phyloP scores from a whole-genome alignment of 2,113 vertebrate species.

The Sciurus niger region DNA sequence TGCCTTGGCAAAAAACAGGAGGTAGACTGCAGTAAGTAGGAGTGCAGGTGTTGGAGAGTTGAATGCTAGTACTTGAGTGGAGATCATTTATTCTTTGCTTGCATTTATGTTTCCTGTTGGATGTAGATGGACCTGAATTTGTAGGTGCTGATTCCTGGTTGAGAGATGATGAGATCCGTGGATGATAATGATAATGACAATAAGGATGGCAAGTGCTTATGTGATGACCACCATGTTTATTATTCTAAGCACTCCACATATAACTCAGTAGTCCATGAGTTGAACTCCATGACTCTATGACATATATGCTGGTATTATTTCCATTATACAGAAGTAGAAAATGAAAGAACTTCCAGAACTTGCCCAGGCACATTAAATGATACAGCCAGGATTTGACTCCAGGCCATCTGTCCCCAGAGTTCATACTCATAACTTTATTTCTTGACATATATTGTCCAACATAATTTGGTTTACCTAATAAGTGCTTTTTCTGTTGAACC shows the following conservation, averaged over 20 bases:
- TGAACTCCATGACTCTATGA: not conserved
- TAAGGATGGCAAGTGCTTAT: not conserved
- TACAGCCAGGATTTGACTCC: conserved; percentile 41
- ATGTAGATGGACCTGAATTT: not conserved
- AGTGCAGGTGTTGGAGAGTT: not conserved
- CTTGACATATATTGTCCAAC: conserved; percentile 5
- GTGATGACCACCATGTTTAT: not conserved
- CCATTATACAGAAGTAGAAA: conserved; percentile 13
- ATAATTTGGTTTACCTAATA: conserved; percentile 27
- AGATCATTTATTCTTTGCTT: conserved; percentile 4
- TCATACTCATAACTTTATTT: conserved; percentile 18
- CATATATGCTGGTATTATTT: not conserved
- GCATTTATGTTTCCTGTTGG: conserved; percentile 1
- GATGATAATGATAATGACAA: not conserved
- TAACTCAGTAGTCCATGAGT: not conserved
- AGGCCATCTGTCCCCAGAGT: conserved; percentile 12
- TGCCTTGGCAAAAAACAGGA: not conserved
- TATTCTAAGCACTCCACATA: not conserved
- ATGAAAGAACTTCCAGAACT: not conserved
- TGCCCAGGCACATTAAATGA: not conserved
- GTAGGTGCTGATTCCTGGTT: not conserved
- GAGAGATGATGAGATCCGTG: conserved; percentile 7
- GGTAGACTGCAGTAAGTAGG: not conserved
- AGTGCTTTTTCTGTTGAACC: conserved; percentile 62
- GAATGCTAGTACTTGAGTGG: not conserved